phyloP scores from a whole-genome alignment of 2,113 vertebrate species.

The Pollimyrus isidori region DNA sequence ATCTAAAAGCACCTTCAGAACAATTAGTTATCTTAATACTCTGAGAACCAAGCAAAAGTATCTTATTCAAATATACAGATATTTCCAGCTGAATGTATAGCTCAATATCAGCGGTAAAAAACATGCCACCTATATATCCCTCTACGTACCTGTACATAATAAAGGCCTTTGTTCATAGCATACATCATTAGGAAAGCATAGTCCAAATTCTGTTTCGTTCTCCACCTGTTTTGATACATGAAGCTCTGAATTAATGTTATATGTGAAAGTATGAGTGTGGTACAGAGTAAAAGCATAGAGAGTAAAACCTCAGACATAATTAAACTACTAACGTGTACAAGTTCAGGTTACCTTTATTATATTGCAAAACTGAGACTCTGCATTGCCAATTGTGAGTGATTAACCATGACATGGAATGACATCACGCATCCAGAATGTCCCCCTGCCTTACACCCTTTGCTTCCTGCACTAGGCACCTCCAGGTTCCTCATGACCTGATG shows the following conservation, averaged over 20 bases:
- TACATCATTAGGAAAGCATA: conserved; percentile 99
- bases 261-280: background rate
- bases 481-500: background rate
- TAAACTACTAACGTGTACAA: background rate
- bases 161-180: conserved; percentile 86
- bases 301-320: background rate
- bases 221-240: conserved; percentile 66
- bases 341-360: background rate
- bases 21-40: background rate
- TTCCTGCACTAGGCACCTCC: background rate
- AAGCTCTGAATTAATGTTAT: background rate
- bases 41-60: background rate
- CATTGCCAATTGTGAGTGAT: background rate
- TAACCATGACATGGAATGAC: background rate
- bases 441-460: background rate
- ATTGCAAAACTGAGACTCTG: background rate
- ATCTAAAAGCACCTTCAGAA: background rate
- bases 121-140: background rate
- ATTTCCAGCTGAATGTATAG: background rate
- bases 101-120: background rate
- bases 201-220: conserved; percentile 96
- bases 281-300: background rate
- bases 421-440: background rate
- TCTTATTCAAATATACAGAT: background rate
- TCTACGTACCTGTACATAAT: conserved; percentile 92